These are phyloP conservation scores for Venusia cambrica DNA, from an alignment of 2,888 invertebrate species.

Conservation along the genomic window DNA sequence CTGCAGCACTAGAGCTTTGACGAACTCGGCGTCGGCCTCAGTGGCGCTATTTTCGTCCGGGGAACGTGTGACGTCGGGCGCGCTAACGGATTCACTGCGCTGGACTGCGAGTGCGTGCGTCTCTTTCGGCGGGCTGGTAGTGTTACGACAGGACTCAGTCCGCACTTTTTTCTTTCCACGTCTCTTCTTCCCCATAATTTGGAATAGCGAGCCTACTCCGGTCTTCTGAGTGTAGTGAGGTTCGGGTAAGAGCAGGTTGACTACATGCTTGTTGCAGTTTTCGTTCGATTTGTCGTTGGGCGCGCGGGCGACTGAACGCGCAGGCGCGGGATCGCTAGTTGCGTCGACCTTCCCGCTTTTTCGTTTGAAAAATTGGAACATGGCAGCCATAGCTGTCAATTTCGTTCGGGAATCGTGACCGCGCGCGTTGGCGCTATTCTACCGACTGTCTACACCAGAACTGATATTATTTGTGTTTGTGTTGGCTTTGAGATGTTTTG, in stretches of 20 bases:
- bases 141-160: slow-evolving; percentile 55
- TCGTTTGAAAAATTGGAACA: slow-evolving; percentile 76
- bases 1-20: slow-evolving; percentile 68
- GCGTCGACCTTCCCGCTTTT: slow-evolving; percentile 69
- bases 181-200: slow-evolving; percentile 70
- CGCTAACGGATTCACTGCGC: slow-evolving; percentile 43
- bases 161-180: slow-evolving; percentile 52
- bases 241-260: slow-evolving; percentile 65
- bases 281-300: slow-evolving; percentile 49
- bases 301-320: slow-evolving; percentile 56
- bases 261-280: slow-evolving; percentile 63
- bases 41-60: slow-evolving; percentile 60
- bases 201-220: slow-evolving; percentile 63
- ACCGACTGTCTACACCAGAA: slow-evolving; percentile 44
- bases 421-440: slow-evolving; percentile 39
- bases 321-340: slow-evolving; percentile 48
- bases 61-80: slow-evolving; percentile 47
- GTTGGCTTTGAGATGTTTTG: slow-evolving; percentile 22
- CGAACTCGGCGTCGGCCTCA: slow-evolving; percentile 58
- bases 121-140: slow-evolving; percentile 49
- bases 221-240: slow-evolving; percentile 66
- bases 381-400: slow-evolving; percentile 55
- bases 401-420: slow-evolving; percentile 53
- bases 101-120: slow-evolving; percentile 23
- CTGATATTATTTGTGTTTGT: slow-evolving; percentile 23